A percentile compares a stretch with the other conserved stretches of the same genome.
phyloP scores from a whole-genome alignment of 1,140 invertebrate genomes.

The Monochamus saltuarius region DNA sequence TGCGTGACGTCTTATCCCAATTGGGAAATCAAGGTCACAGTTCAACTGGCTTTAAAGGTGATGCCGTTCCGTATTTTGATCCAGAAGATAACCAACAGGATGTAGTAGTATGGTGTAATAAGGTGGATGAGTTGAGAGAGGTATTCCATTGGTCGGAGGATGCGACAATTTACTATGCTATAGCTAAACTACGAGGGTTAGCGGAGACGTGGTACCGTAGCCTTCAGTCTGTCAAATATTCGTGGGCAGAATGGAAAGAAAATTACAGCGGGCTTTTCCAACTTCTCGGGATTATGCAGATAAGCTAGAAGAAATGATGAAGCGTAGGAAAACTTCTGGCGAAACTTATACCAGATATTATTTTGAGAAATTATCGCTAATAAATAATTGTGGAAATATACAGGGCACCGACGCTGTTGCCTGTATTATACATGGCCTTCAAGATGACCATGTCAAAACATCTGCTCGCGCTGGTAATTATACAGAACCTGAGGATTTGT shows the following conservation, averaged over 20 bases:
- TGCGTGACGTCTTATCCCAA: too few relatives aligned
- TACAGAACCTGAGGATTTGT: too few relatives aligned
- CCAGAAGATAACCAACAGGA: slow-evolving; percentile 35
- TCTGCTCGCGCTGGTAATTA: slow-evolving; percentile 8
- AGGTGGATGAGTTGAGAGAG: slow-evolving; percentile 23
- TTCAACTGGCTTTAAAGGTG: not conserved
- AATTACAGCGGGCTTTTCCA: slow-evolving; percentile 32
- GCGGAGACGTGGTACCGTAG: slow-evolving; percentile 36
- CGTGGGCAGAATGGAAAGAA: slow-evolving; percentile 35
- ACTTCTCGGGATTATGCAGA: slow-evolving; percentile 37
- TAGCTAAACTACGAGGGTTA: slow-evolving; percentile 21
- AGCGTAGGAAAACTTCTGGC: slow-evolving; percentile 24
- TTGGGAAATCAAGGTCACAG: too few relatives aligned
- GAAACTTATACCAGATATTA: slow-evolving; percentile 41
- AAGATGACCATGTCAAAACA: slow-evolving; percentile 10
- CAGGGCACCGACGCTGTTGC: slow-evolving; percentile 38
- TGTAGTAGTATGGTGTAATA: slow-evolving; percentile 34
- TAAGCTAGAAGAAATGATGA: slow-evolving; percentile 37
- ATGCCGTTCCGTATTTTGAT: slow-evolving; percentile 36
- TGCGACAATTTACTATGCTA: slow-evolving; percentile 21
- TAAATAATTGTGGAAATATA: slow-evolving; percentile 36
- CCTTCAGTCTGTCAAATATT: slow-evolving; percentile 24
- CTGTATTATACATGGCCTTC: slow-evolving; percentile 38
- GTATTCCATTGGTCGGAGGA: slow-evolving; percentile 27
- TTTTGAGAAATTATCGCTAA: slow-evolving; percentile 39